Evolutionary conservation across 37 sponge, comb jelly and placozoan species (phyloP).

Genomic region (Mnemiopsis leidyi): DNA sequence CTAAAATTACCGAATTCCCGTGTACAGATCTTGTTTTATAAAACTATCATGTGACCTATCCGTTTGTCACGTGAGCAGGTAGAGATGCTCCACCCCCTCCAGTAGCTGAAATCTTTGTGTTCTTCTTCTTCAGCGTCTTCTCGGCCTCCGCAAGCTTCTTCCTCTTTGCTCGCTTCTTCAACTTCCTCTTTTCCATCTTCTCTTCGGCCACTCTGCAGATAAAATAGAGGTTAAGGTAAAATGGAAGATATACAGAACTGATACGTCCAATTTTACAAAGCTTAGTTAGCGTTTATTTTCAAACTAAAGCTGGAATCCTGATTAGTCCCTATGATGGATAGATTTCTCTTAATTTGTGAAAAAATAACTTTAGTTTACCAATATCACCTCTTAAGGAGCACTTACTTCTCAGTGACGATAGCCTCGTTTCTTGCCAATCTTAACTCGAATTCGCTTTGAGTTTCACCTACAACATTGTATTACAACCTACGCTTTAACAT

Average conservation of each 20-base stretch:
- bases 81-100: not conserved
- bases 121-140: not conserved
- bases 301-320: too few species aligned
- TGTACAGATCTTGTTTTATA: too few species aligned
- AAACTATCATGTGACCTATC: not conserved
- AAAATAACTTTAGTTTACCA: too few species aligned
- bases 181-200: constrained; percentile 21
- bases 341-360: too few species aligned
- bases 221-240: too few species aligned
- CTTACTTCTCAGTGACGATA: not conserved
- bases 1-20: too few species aligned
- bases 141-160: constrained; percentile 32
- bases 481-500: too few species aligned
- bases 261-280: too few species aligned
- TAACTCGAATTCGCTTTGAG: not conserved
- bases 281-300: too few species aligned
- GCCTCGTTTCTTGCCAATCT: constrained; percentile 18
- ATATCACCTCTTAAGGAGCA: too few species aligned
- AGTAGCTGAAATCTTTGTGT: not conserved
- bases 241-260: too few species aligned
- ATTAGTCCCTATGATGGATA: too few species aligned
- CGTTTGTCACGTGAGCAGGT: not conserved
- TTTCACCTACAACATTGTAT: constrained; percentile 51
- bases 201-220: not conserved
- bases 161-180: constrained; percentile 58